Percentiles rank a stretch among this genome's conserved stretches.
Conservation (phyloP, 2,888 invertebrate species). For the Megaustenia siamemsis region DNA sequence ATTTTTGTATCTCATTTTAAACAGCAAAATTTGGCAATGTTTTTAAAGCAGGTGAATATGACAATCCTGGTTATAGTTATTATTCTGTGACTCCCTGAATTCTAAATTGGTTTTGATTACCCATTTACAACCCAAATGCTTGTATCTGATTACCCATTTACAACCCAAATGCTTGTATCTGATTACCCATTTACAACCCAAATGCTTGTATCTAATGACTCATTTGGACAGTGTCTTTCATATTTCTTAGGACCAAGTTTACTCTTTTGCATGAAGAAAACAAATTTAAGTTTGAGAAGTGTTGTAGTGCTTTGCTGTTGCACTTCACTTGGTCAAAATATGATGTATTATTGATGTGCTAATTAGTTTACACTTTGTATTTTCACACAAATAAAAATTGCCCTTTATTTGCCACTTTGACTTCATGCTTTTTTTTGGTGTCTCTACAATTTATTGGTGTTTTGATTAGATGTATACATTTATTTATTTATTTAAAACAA, state of each 20-base stretch:
- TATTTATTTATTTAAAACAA: no score
- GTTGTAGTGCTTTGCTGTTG: not conserved
- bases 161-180: conserved; percentile 3
- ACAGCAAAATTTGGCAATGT: no score
- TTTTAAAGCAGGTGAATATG: no score
- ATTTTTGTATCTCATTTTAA: not conserved
- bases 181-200: not conserved
- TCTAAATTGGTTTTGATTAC: not conserved
- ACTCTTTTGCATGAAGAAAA: not conserved
- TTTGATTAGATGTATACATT: no score
- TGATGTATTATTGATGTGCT: not conserved
- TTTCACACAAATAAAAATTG: conserved; percentile 26
- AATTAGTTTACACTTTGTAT: conserved; percentile 19
- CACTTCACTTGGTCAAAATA: not conserved
- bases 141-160: not conserved
- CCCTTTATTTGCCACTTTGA: not conserved
- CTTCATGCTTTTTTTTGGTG: not conserved
- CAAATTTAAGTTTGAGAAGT: conserved; percentile 1
- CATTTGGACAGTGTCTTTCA: conserved; percentile 22
- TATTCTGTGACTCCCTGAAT: no score
- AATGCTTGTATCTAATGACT: not conserved
- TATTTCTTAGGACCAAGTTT: not conserved
- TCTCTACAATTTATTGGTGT: no score
- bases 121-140: no score
- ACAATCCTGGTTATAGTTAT: no score